Percentiles rank a stretch among this genome's conserved stretches.
phyloP scores from a whole-genome alignment of 2,888 invertebrate species.

The Drosophila lacicola region DNA sequence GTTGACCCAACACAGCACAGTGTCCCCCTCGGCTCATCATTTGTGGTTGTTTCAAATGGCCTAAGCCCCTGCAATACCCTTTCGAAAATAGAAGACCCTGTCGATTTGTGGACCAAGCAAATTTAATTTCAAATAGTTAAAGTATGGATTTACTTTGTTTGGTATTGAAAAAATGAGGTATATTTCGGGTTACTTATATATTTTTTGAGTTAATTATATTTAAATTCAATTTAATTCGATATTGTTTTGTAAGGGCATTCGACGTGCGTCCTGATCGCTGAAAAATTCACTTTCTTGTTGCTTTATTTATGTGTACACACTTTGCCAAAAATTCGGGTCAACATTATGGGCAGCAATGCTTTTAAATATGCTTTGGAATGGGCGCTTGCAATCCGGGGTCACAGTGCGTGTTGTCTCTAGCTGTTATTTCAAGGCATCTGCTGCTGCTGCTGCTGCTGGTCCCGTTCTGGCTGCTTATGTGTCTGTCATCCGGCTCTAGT shows the following conservation, averaged over 20 bases:
- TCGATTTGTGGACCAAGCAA: neutral
- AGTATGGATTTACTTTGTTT: neutral
- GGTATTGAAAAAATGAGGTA: no score
- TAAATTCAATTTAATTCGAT: neutral
- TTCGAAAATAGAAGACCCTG: neutral
- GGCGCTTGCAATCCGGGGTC: slow-evolving; percentile 29
- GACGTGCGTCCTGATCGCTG: slow-evolving; percentile 4
- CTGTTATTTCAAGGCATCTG: slow-evolving; percentile 46
- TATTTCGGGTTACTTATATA: neutral
- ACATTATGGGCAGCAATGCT: slow-evolving; percentile 75
- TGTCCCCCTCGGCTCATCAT: slow-evolving; percentile 35
- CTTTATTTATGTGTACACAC: slow-evolving; percentile 75
- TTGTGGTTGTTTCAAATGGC: slow-evolving; percentile 51
- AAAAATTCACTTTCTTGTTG: slow-evolving; percentile 52
- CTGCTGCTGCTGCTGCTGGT: slow-evolving; percentile 38
- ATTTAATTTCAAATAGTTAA: neutral
- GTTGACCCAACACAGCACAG: slow-evolving; percentile 45
- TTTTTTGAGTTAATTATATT: neutral
- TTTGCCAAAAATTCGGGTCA: slow-evolving; percentile 80
- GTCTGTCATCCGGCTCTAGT: slow-evolving; percentile 60
- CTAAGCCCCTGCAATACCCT: slow-evolving; percentile 45
- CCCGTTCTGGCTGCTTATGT: slow-evolving; percentile 62
- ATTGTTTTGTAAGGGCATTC: slow-evolving; percentile 25
- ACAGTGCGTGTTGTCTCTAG: slow-evolving; percentile 61
- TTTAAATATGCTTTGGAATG: slow-evolving; percentile 44